Conservation (phyloP, 2,888 invertebrate genomes). For the Cryptops parisi region DNA sequence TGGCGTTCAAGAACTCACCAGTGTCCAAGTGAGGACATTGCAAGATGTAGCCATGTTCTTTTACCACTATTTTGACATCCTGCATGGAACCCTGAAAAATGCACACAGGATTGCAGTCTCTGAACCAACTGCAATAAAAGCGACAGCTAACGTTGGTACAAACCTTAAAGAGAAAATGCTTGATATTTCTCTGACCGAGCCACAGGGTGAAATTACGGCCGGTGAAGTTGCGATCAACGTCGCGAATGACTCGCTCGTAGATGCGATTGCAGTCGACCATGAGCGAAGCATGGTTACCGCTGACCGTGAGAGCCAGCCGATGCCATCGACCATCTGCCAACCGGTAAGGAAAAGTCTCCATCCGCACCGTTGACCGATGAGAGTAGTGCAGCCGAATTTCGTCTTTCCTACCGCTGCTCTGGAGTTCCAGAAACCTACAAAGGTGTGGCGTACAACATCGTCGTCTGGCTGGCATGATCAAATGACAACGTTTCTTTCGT, state of each 20-base stretch:
- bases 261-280: conserved; percentile 74
- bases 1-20: too few species aligned
- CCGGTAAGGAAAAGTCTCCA: conserved; percentile 74
- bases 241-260: conserved; percentile 56
- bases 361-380: conserved; percentile 40
- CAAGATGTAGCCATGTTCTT: conserved; percentile 68
- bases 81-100: conserved; percentile 62
- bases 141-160: too few species aligned
- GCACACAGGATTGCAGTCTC: neutral
- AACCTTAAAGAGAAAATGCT: conserved; percentile 78
- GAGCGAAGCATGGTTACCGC: conserved; percentile 61
- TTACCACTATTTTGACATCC: conserved; percentile 70
- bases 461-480: too few species aligned
- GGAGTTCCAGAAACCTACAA: conserved; percentile 75
- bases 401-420: conserved; percentile 74
- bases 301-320: conserved; percentile 63
- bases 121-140: too few species aligned
- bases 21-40: conserved; percentile 76
- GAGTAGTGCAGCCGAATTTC: conserved; percentile 68
- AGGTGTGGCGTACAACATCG: too few species aligned
- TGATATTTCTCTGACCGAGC: conserved; percentile 73
- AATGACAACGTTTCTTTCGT: too few species aligned
- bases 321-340: conserved; percentile 82
- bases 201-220: conserved; percentile 46
- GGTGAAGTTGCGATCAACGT: conserved; percentile 47